Evolutionary conservation across 1,140 invertebrate species (phyloP), one percentile per base, ranked within the genome.

Genomic region (Brachionus rotundiformis): DNA sequence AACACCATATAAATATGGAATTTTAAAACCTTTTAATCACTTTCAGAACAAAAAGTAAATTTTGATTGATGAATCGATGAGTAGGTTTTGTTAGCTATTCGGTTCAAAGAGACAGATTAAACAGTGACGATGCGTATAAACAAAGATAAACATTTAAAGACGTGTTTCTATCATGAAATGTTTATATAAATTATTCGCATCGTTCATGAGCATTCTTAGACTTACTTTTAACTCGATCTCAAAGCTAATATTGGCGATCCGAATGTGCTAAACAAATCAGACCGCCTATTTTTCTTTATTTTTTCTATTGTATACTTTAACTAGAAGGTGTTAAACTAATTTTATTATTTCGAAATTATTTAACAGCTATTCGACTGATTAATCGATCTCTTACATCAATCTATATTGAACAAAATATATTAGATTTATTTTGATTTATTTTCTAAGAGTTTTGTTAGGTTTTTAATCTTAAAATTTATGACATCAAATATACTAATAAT

Each of bases 51-150:
- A 33, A 33, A 29, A 63, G 13, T 63, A 63, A 27, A 63, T 68
- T 68, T 68, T 68, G 63, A 68, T 68, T 68, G 63, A 68, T 63
- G 61, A 29, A 33, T 29, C 29, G 61, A 63, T 68, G 63, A 68
- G 63, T 68, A 68, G 63, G 63, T 36, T 68, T 68, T 33, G 1
- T 54, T 54, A n/a, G n/a, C 10, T 36, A 19, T 6, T 16, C 36
- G 19, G 13, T 33, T 68, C 31, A 33, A 68, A 68, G 29, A n/a
- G 27, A 29, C 25, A 63, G 25, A 29, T 63, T 33, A 63, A 63
- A 29, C 27, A 27, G 29, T 29, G 29, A 63, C 29, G 25, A 29
- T 63, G 29, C 29, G 25, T 33, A 68, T 33, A 33, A 68, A 68
- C 27, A 68, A 25, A 61, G 59, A 68, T 68, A 68, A 68, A 68